Base-by-base conservation (phyloP, 2,888 invertebrate species). In the Drosophila heteroneura region DNA sequence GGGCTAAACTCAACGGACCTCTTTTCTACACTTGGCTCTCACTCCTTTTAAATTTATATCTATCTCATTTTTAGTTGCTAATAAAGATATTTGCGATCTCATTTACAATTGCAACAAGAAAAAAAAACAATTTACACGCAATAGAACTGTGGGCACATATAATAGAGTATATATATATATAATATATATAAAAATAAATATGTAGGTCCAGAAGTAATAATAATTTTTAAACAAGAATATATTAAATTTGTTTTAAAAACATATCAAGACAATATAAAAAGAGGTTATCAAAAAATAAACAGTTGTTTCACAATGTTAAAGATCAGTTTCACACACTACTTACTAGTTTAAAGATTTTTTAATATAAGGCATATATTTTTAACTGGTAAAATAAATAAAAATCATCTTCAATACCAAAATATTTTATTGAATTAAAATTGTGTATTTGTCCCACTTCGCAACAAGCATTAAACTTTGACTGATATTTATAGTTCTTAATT, bases 61-160 rank as follows among this genome's bases (percentile, higher is more conserved):
- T 37, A 57, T 59, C 10, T 35, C 0, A 47, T 35, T n/a, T 19
- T 32, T 28, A 51, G 41, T 28, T 30, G 65, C 44, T 79, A 79
- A 89, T 88, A 74, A 71, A 86, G 79, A 59, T 77, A 77, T 87
- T 88, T 68, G 52, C 32, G 57, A 32, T 78, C 51, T 63, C 9
- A 67, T 61, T 62, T 57, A 61, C 75, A 76, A 63, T 76, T 76
- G 74, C 74, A 67, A 63, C 62, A 64, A 67, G 37, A 60, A 53
- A 58, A 69, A 35, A 19, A 51, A 41, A 30, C 41, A 32, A 32
- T 70, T 37, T 47, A 32, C 44, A 59, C 14, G 26, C 49, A 62
- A 52, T 61, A 19, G 10, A 10, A 81, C 77, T 65, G 71, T 83
- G 7, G 37, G 37, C 37, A 16, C 5, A 35, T 16, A 35, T 5